A percentile compares a stretch with the other conserved stretches of the same genome.
phyloP scores from a whole-genome alignment of 2,113 vertebrate genomes.

The Carettochelys insculpta region DNA sequence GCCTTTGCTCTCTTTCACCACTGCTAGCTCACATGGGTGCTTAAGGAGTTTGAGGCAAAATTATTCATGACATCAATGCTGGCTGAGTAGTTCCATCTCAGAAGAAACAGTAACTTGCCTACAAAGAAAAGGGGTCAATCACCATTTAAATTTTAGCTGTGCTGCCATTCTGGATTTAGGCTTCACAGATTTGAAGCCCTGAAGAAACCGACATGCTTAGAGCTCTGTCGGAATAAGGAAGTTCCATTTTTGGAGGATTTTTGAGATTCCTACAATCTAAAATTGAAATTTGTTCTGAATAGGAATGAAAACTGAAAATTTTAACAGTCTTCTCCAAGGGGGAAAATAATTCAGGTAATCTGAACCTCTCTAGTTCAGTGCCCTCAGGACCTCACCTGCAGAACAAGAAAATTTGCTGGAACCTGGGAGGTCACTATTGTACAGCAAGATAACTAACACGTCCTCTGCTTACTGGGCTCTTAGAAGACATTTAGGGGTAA shows the following conservation, averaged over 20 bases:
- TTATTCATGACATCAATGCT: neutral
- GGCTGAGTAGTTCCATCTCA: conserved; percentile 17
- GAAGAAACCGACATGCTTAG: neutral
- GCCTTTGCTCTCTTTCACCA: neutral
- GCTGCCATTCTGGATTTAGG: conserved; percentile 38
- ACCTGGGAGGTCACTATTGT: too few relatives aligned
- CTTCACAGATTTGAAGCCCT: neutral
- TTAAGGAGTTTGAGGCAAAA: conserved; percentile 20
- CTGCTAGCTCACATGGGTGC: conserved; percentile 6
- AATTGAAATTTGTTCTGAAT: neutral
- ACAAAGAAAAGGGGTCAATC: conserved; percentile 31
- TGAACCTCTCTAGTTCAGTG: too few relatives aligned
- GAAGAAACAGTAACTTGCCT: neutral
- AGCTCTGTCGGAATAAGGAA: neutral
- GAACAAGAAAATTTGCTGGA: too few relatives aligned
- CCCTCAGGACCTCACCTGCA: too few relatives aligned
- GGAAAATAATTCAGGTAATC: neutral
- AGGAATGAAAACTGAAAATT: neutral
- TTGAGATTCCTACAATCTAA: neutral
- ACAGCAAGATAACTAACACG: too few relatives aligned
- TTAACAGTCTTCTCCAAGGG: neutral
- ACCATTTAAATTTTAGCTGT: conserved; percentile 32
- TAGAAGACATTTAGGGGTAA: too few relatives aligned
- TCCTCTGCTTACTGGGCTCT: too few relatives aligned
- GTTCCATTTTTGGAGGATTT: conserved; percentile 2